Base-by-base conservation (phyloP, 2,797 vertebrate genomes). In the Capromys pilorides region DNA sequence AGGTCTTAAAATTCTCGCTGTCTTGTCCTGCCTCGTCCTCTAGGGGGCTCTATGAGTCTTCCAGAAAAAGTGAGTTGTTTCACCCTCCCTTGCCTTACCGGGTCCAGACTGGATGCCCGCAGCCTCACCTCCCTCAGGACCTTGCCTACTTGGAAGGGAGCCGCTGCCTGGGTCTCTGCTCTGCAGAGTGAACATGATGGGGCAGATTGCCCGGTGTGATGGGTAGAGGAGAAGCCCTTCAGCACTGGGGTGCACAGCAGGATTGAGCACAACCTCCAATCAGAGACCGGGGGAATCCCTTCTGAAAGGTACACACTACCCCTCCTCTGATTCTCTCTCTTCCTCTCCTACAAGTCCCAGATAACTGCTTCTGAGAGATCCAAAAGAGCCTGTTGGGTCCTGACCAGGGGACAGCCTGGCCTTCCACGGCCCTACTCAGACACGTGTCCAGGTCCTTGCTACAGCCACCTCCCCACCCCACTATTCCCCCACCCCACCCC, bases 21-120 rank as follows among this genome's bases (percentile, higher is more conserved):
- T 82, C 45, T 31, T 92, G 26, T 51, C 31, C 51, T 45, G 66
- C 41, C 12, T 79, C 0, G 24, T 4, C 86, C 95, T 83, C 80
- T 78, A 94, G 91, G 81, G 33, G 95, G 85, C 95, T 87, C 95
- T 90, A 54, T 79, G 36, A 79, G 73, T 86, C 79, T 88, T 94
- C 13, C 28, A n/a, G 36, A 51, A 91, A 78, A 84, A 79, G 39
- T n/a, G 61, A 57, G 73, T 33, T 3, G 73, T 33, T 5, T 0
- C 31, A 1, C 31, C 39, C 18, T 5, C 77, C 21, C 36, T 14
- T 39, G 21, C 39, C 19, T 84, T 69, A 31, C n/a, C 73, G 49
- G 26, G 41, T 33, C 33, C 81, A 77, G 77, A 14, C 59, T 78
- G 69, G 45, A 41, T 61, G 54, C 39, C 22, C n/a, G 24, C 41